These are phyloP conservation scores for Ciconia stormi DNA, from an alignment of 2,113 vertebrate species.

Conservation along the genomic window DNA sequence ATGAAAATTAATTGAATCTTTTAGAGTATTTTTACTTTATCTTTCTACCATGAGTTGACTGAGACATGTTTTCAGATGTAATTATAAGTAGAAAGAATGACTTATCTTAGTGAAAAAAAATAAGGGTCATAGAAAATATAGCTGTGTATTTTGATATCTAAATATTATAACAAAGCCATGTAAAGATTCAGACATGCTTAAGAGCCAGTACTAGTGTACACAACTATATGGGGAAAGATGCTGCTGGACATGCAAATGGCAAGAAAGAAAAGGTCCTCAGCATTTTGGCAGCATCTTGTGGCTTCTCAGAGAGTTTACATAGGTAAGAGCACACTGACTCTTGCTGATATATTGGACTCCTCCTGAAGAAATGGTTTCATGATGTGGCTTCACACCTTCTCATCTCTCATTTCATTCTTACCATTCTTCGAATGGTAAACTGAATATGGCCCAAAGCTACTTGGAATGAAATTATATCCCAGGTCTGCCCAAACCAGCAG, in stretches of 20 bases:
- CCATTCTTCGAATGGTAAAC: not conserved
- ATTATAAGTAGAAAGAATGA: not conserved
- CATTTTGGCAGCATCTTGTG: not conserved
- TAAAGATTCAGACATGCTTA: not conserved
- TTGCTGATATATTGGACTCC: not conserved
- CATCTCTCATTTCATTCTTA: not conserved
- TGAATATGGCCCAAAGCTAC: not conserved
- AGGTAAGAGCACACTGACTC: not conserved
- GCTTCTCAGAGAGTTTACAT: not conserved
- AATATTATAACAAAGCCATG: not conserved
- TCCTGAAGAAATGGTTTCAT: not conserved
- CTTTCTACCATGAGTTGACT: not conserved
- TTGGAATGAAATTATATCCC: not conserved
- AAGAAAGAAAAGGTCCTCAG: not conserved
- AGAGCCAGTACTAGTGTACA: not conserved
- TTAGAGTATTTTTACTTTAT: not conserved
- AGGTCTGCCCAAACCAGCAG: not conserved
- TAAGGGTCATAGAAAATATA: not conserved
- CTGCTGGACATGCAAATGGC: not conserved
- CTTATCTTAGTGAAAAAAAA: not conserved
- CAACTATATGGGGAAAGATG: not conserved
- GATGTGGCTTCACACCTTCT: not conserved
- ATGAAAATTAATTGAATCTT: not conserved
- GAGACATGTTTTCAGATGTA: not conserved
- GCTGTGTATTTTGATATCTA: not conserved